Base-by-base conservation (phyloP, 2,113 vertebrate genomes). In the Cercopithecus mona region DNA sequence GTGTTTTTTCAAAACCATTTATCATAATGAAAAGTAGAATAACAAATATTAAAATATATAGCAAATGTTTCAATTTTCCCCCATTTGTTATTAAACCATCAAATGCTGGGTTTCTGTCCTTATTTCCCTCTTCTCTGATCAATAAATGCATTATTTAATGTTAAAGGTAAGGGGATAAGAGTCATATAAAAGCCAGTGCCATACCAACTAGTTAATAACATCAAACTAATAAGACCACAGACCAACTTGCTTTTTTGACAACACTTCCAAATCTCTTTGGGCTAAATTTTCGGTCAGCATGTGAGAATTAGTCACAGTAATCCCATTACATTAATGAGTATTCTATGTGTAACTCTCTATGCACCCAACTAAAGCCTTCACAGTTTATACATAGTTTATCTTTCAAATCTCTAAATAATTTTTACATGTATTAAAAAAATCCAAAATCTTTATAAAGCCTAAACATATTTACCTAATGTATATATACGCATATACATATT, bases 261-360 rank as follows among this genome's bases (percentile, higher is more conserved):
- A 97, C 93, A 97, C 89, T 98, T 97, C 97, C 96, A 98, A 97
- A 98, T 98, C 88, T 98, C 97, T 97, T 97, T 98, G 96, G 93
- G 96, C 96, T 98, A 98, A 98, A 98, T 98, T 98, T 98, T 98
- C 84, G 95, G 88, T 93, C 90, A 97, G 94, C 43, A 97, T 96
- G 79, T 98, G 75, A 97, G 96, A 98, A 98, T 98, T 98, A 98
- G 87, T 92, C 97, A 97, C n/a, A 98, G 97, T 94, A 97, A 98
- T 98, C 95, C 96, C 97, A 98, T 98, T 98, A 98, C 94, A 3
- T 97, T 98, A 98, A 98, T 94, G 97, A 97, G 92, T 96, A 96
- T 90, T 98, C 94, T 97, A 95, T 97, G 75, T 94, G 43, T 96
- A 98, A 98, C 96, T 98, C 89, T 93, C 96, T 50, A 90, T 8